Evolutionary conservation across 1,140 invertebrate species (phyloP).

Genomic region (Drosophila saltans): DNA sequence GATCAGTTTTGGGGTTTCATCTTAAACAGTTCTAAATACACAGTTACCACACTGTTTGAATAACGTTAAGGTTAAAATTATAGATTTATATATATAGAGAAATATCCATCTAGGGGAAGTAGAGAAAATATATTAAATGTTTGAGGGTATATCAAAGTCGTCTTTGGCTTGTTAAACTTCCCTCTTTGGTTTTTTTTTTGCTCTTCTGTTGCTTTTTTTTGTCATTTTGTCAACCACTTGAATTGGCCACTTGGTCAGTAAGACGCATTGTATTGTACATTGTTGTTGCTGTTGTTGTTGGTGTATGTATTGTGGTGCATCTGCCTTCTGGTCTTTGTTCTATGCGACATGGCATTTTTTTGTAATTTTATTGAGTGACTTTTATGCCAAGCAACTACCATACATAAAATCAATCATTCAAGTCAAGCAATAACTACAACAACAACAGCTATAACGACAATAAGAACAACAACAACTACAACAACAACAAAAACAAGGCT

Average conservation of each 20-base stretch:
- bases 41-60: no score
- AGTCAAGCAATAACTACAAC: conserved; percentile 32
- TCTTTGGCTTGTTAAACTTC: background rate
- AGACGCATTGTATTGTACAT: conserved; percentile 43
- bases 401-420: conserved; percentile 79
- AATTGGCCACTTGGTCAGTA: conserved; percentile 74
- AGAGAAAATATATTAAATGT: no score
- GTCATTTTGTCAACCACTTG: conserved; percentile 45
- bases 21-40: no score
- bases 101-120: no score
- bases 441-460: background rate
- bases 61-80: no score
- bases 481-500: conserved; percentile 48
- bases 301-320: conserved; percentile 37
- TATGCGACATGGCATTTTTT: conserved; percentile 73
- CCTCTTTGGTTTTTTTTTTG: conserved; percentile 9
- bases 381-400: conserved; percentile 73
- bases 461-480: conserved; percentile 5
- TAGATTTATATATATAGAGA: no score
- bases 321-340: conserved; percentile 71
- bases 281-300: background rate
- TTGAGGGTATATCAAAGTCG: background rate
- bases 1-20: no score
- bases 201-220: conserved; percentile 7
- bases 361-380: conserved; percentile 80